These are phyloP conservation scores for Pseudanteris insignis DNA, from an alignment of 2,888 invertebrate species.

Conservation along the genomic window DNA sequence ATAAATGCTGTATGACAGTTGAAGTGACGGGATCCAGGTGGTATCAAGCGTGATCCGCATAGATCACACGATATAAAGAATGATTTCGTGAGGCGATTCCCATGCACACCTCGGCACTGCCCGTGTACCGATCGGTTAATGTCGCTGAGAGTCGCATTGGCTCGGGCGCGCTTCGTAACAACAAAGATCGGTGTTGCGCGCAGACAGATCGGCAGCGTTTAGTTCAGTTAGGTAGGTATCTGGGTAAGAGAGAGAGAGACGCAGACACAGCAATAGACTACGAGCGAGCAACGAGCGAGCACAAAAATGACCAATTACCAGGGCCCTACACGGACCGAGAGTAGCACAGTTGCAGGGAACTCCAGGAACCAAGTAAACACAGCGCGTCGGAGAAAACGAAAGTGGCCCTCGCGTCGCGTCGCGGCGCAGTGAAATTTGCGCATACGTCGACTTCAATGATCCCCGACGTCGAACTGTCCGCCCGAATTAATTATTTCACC, in stretches of 20 bases:
- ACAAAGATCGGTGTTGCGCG: constrained; percentile 46
- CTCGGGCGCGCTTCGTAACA: constrained; percentile 32
- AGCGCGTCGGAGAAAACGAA: constrained; percentile 41
- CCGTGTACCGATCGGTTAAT: constrained; percentile 50
- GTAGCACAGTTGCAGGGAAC: constrained; percentile 11
- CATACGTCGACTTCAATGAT: constrained; percentile 4
- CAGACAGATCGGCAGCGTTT: constrained; percentile 45
- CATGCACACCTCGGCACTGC: constrained; percentile 57
- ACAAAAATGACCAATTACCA: constrained; percentile 47
- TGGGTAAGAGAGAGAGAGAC: constrained; percentile 47
- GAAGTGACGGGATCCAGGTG: no score
- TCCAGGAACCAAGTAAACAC: constrained; percentile 24
- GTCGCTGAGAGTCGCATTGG: constrained; percentile 38
- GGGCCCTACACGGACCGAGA: constrained; percentile 32
- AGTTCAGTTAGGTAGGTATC: constrained; percentile 51
- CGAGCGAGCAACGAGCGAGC: constrained; percentile 13
- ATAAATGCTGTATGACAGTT: no score
- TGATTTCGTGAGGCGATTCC: constrained; percentile 61
- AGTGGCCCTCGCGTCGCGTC: constrained; percentile 35
- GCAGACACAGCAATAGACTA: constrained; percentile 21
- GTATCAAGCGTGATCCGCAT: constrained; percentile 56
- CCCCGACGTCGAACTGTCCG: no score
- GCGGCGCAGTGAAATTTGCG: constrained; percentile 20
- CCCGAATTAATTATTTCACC: no score
- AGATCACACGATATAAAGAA: constrained; percentile 63